Conservation (phyloP, 2,888 invertebrate species). For the Chymomyza amoena region DNA sequence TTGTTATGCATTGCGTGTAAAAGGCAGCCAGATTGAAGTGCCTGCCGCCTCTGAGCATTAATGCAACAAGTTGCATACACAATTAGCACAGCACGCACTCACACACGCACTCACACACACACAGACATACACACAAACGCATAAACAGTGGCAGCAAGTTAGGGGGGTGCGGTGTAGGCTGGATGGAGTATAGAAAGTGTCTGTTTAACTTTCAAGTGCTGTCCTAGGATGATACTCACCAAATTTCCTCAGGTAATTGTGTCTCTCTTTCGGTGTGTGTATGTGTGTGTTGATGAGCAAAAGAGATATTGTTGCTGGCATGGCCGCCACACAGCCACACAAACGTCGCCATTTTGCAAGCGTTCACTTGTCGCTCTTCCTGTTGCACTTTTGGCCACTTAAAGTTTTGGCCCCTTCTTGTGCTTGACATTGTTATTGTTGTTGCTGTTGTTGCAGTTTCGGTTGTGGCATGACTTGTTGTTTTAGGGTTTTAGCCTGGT, state of each 20-base stretch:
- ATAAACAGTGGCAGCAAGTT: slow-evolving; percentile 2
- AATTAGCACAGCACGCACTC: slow-evolving; percentile 55
- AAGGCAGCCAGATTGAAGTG: neutral
- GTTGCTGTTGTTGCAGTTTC: slow-evolving; percentile 11
- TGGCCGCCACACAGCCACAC: neutral
- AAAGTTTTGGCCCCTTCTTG: slow-evolving; percentile 34
- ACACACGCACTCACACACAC: slow-evolving; percentile 17
- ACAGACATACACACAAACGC: neutral
- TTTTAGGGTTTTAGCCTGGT: neutral
- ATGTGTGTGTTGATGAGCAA: slow-evolving; percentile 17
- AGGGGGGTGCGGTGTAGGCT: slow-evolving; percentile 10
- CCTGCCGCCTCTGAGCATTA: slow-evolving; percentile 1
- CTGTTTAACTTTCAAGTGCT: slow-evolving; percentile 70
- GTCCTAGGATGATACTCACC: slow-evolving; percentile 64
- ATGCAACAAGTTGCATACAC: slow-evolving; percentile 73
- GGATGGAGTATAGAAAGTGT: slow-evolving; percentile 43
- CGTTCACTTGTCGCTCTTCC: neutral
- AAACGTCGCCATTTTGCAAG: neutral
- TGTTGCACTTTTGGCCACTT: slow-evolving; percentile 70
- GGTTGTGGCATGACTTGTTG: slow-evolving; percentile 17
- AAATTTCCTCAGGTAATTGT: slow-evolving; percentile 71
- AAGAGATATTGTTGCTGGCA: slow-evolving; percentile 47
- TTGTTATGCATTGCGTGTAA: neutral
- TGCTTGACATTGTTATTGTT: slow-evolving; percentile 11
- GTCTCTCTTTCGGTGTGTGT: slow-evolving; percentile 21